Base-by-base conservation (phyloP, 2,888 invertebrate species). In the Lycophotia porphyrea region DNA sequence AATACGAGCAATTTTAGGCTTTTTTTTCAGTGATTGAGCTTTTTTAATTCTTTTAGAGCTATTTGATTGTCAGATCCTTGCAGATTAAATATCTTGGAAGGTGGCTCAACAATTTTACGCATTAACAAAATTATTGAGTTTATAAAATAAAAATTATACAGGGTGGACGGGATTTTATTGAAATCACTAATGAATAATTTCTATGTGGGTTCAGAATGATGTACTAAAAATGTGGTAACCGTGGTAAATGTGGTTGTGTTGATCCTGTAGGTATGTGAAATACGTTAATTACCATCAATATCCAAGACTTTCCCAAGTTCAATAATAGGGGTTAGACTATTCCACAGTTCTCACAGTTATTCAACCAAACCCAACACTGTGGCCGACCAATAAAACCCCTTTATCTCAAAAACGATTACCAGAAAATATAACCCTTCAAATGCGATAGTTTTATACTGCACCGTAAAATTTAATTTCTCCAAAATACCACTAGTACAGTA, bases 401-500 rank as follows among this genome's bases (percentile, higher is more conserved):
- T 74, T 80, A 73, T 76, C 63, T 39, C 31, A 11, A 65, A 73
- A 80, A 63, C 75, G 44, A 71, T 63, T 52, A 73, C 61, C 2
- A 52, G 27, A 69, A 68, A 71, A 82, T 74, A 74, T 58, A 66
- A 74, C 76, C 68, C 69, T 71, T 0, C 0, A 67, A 78, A 75
- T 27, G 27, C n/a, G 72, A 77, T 78, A 75, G 64, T 75, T 85
- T 83, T 76, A 72, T 84, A 68, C 39, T 36, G 39, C 63, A 44
- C 42, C 39, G 73, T 83, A 87, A 82, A 81, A 71, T 3, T 8
- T 69, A 58, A 84, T 75, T 74, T 76, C 58, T 70, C 1, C 1
- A 80, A 77, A 36, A 70, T 68, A 87, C 82, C 75, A 83, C 77
- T 75, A 44, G 71, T 34, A 31, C 55, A 34, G 73, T 75, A 89